Evolutionary conservation across 2,797 vertebrate genomes (phyloP).

Genomic region (Poecilia picta): DNA sequence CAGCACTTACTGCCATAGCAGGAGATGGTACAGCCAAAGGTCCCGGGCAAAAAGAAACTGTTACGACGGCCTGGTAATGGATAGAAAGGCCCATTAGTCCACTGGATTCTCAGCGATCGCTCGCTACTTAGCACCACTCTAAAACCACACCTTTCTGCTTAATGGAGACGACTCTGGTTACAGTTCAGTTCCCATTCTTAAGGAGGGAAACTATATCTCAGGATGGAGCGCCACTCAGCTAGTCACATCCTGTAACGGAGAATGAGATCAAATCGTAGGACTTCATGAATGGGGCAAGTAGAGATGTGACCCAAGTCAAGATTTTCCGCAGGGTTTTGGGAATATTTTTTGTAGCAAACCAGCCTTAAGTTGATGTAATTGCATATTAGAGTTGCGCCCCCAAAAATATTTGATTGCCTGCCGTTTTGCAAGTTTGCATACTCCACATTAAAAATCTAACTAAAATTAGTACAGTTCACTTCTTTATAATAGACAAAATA

Average conservation of each 20-base stretch:
- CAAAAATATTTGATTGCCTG: not conserved
- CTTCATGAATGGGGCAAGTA: not conserved
- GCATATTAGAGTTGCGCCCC: not conserved
- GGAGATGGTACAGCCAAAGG: conserved; percentile 49
- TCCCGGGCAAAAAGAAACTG: conserved; percentile 58
- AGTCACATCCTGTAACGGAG: conserved; percentile 19
- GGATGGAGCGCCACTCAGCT: conserved; percentile 17
- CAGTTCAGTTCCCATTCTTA: conserved; percentile 60
- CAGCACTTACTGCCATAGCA: conserved; percentile 61
- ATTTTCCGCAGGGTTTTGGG: not conserved
- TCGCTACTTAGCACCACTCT: conserved; percentile 74
- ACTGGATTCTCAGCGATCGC: conserved; percentile 73
- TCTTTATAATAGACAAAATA: not conserved
- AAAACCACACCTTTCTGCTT: conserved; percentile 74
- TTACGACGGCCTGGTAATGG: conserved; percentile 73
- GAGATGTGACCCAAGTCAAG: not conserved
- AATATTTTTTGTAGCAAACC: not conserved
- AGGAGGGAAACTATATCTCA: conserved; percentile 44
- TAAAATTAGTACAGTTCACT: not conserved
- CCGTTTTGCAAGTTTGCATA: not conserved
- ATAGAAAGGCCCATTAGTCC: conserved; percentile 74
- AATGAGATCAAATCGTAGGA: conserved; percentile 10
- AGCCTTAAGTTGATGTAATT: not conserved
- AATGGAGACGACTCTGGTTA: conserved; percentile 70
- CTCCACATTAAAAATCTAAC: not conserved